Conservation (phyloP, 2,113 vertebrate genomes). For the Cettia cetti region DNA sequence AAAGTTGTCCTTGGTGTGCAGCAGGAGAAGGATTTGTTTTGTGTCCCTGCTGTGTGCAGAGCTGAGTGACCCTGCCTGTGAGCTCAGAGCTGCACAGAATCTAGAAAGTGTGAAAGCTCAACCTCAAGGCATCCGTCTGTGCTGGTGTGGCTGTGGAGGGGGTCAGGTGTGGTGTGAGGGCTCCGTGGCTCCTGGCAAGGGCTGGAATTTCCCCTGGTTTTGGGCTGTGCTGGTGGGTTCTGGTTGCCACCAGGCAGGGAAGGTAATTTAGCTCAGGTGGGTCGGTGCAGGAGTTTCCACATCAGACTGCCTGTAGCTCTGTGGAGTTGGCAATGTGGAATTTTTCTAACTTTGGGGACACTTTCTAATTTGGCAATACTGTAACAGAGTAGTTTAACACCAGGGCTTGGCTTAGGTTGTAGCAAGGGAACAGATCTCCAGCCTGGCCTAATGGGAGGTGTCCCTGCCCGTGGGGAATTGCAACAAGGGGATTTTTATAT, state of each 20-base stretch:
- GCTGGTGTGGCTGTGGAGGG: neutral
- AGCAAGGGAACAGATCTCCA: neutral
- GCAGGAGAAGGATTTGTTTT: neutral
- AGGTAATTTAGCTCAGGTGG: neutral
- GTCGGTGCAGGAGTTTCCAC: neutral
- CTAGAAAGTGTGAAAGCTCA: neutral
- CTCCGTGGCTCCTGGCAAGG: neutral
- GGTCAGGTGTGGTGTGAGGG: neutral
- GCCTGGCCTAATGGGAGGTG: neutral
- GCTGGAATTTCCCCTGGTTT: rapidly evolving
- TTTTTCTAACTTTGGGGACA: neutral
- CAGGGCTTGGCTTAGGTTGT: rapidly evolving
- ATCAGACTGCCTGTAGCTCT: neutral
- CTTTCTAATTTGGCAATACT: neutral
- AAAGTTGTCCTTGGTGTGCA: neutral
- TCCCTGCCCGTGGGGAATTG: neutral
- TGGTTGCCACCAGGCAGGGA: neutral
- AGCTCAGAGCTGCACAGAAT: neutral
- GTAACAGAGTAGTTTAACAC: neutral
- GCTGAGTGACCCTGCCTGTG: neutral
- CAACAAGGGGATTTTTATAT: neutral
- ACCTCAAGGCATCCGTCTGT: neutral
- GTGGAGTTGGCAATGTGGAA: neutral
- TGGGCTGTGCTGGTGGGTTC: neutral
- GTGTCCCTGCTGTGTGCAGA: neutral